phyloP scores from a whole-genome alignment of 1,140 invertebrate genomes.

The Metopolophium dirhodum region DNA sequence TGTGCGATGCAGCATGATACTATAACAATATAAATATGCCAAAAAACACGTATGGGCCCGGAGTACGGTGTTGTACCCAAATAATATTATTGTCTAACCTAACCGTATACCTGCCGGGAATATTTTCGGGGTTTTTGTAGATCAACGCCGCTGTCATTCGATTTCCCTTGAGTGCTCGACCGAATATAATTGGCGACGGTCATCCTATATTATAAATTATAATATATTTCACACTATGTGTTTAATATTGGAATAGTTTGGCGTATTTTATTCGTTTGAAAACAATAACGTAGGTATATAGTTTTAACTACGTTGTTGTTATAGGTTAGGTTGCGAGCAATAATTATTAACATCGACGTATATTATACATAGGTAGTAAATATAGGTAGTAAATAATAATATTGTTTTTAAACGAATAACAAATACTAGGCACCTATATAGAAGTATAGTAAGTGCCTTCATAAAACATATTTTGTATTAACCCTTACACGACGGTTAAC shows the following conservation, averaged over 20 bases:
- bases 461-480: background rate
- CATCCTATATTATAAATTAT: background rate
- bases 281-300: background rate
- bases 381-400: background rate
- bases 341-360: too few relatives aligned
- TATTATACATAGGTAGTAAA: background rate
- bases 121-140: background rate
- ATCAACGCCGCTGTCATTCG: background rate
- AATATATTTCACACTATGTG: background rate
- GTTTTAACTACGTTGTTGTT: too few relatives aligned
- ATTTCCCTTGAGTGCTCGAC: background rate
- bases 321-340: too few relatives aligned
- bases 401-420: background rate
- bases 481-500: too few relatives aligned
- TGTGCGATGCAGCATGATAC: background rate
- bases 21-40: conserved; percentile 4
- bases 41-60: background rate
- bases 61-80: background rate
- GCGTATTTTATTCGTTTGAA: background rate
- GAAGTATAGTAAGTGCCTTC: too few relatives aligned
- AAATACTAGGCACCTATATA: too few relatives aligned
- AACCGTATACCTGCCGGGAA: background rate
- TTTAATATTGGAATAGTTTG: background rate
- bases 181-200: background rate
- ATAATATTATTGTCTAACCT: background rate